These are phyloP conservation scores for Cavia porcellus DNA, from an alignment of 2,113 vertebrate species.

Conservation along the genomic window DNA sequence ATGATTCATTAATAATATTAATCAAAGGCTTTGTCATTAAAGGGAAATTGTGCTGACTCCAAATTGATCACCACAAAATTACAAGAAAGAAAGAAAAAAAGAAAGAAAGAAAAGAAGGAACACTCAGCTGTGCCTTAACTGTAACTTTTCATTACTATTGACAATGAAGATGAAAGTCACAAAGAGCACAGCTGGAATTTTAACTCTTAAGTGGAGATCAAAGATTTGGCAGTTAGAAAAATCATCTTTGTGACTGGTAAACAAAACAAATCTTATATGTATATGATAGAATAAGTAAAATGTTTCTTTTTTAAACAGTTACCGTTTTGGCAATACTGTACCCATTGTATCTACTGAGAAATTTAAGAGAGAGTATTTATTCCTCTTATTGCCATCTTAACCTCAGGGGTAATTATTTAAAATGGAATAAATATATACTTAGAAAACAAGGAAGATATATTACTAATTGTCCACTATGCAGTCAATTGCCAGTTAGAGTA, in stretches of 20 bases:
- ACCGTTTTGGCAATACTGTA: conserved; percentile 74
- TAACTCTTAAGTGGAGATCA: conserved; percentile 72
- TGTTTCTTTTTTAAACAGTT: conserved; percentile 72
- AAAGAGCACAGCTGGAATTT: conserved; percentile 81
- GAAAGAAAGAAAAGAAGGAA: too few relatives aligned
- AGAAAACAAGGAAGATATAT: conserved; percentile 82
- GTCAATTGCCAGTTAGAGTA: conserved; percentile 83
- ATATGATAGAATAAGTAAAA: conserved; percentile 82
- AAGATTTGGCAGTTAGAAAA: conserved; percentile 78
- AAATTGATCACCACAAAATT: conserved; percentile 25
- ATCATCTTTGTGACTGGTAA: conserved; percentile 75
- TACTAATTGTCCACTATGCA: conserved; percentile 81
- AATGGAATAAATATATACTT: conserved; percentile 81
- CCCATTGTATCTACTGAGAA: conserved; percentile 74
- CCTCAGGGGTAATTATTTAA: conserved; percentile 68
- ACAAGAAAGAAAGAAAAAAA: not conserved
- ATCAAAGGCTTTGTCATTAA: conserved; percentile 29
- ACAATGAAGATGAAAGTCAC: conserved; percentile 67
- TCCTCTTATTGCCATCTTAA: conserved; percentile 68
- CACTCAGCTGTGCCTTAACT: conserved; percentile 66
- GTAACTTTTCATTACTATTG: conserved; percentile 55
- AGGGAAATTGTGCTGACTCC: conserved; percentile 33
- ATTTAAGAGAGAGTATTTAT: conserved; percentile 72
- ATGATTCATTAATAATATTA: conserved; percentile 52
- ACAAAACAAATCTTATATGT: conserved; percentile 80